Base-by-base conservation (phyloP, 2,888 invertebrate species). In the Deilephila elpenor region DNA sequence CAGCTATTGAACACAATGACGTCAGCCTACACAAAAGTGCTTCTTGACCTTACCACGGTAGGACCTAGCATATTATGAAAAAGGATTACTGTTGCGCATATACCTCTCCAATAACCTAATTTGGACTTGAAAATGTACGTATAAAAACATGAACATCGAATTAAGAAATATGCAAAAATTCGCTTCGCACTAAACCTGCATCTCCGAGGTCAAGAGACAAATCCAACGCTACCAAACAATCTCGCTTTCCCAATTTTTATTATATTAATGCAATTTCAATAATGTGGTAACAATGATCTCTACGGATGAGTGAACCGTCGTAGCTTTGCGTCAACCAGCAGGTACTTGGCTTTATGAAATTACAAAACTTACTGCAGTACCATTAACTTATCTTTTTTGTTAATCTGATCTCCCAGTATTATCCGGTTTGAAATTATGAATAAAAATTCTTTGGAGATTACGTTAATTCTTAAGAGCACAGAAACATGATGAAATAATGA, bases 301-400 rank as follows among this genome's bases (percentile, higher is more conserved):
- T 76, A 78, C 79, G 80, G 80, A 78, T 78, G 80, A 80, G 76
- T 80, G 80, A 76, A 29, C 75, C 74, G 75, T 75, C 77, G 77
- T 78, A 76, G 73, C 74, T 79, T 80, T 79, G 74, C 80, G 71
- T 56, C 79, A 80, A 75, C 75, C 64, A 71, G 37, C 56, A 20
- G 25, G 67, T 67, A 67, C 67, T 67, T 67, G 44, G 29, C 17
- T 51, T 67, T 20, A n/a, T 64, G 14, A 44, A 67, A 67, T 64
- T 20, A 51, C 44, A 67, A 51, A 25, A n/a, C 32, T 34, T 62
- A 34, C 19, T 67, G 25, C 51, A 67, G 67, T 29, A 25, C 67
- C 44, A 67, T 67, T 25, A 67, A 67, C 67, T 67, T 51, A 25
- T 51, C 51, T 51, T n/a, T 56, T n/a, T 56, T n/a, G 19, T 56